Evolutionary conservation across 2,113 vertebrate species (phyloP), one percentile per base, ranked within the genome.

Genomic region (Phrynocephalus versicolor): DNA sequence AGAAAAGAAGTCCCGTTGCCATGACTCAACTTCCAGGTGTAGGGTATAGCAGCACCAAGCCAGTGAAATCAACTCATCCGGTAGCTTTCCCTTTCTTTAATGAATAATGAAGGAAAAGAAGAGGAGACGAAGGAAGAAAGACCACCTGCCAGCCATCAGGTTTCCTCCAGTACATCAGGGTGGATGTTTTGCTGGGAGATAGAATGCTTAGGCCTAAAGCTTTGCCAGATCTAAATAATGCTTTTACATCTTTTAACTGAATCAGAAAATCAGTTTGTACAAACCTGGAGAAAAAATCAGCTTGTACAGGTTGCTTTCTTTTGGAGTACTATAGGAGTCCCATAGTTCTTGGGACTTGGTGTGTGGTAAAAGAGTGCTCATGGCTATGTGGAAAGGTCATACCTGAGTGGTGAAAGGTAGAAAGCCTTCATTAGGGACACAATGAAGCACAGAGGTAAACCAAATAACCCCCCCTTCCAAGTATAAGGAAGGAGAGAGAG

Each of bases 191-290:
- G 25, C 30, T 33, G 18, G 60, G 60, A 62, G 3, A 77, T 51
- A 16, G 45, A 2, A 14, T 25, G 1, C n/a, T 33, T 51, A 77
- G 10, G 33, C 51, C 67, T 74, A 35, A 19, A 74, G 37, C 57
- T 25, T 3, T 85, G 64, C 79, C 88, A 69, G 85, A 93, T 72
- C 10, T 67, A 71, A 81, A 3, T 13, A 60, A 45, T 82, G n/a
- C 30, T 88, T 91, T 82, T 7, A 33, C 0, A 0, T 69, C 27
- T 57, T 88, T 86, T 84, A 88, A 89, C 83, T 71, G 51, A 91
- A 89, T 77, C 8, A 79, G 19, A 0, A 83, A 35, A 41, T 12
- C 65, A 18, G 14, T n/a, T 25, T 51, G 5, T 51, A 51, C 45
- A 51, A 51, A 51, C 5, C 45, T 51, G 10, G 45, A 51, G 45